These are phyloP conservation scores for Myocastor coypus DNA, from an alignment of 2,113 vertebrate genomes.

Conservation along the genomic window DNA sequence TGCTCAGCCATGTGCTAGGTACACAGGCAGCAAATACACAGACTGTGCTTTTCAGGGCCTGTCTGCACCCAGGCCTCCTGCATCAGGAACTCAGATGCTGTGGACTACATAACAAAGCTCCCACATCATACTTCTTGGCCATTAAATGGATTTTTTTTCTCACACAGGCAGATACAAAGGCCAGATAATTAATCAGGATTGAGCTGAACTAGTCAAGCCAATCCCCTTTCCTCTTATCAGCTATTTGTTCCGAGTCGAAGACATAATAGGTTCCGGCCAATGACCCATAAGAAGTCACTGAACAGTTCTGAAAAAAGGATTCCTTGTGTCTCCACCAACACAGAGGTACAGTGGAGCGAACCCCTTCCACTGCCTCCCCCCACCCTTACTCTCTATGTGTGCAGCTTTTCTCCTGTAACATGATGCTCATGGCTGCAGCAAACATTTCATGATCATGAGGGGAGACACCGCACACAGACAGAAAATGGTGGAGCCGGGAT, in stretches of 20 bases:
- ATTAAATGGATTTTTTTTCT: background rate
- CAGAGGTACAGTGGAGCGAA: background rate
- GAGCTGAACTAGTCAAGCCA: background rate
- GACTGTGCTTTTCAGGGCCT: background rate
- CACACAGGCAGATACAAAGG: background rate
- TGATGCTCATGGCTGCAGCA: background rate
- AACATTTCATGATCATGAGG: background rate
- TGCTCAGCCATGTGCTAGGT: background rate
- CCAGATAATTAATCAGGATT: background rate
- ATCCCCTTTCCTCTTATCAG: background rate
- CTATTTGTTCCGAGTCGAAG: slow-evolving; percentile 2
- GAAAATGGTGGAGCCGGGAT: background rate
- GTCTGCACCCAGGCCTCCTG: background rate
- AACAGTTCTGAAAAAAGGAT: background rate
- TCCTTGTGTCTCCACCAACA: accelerated
- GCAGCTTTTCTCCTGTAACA: background rate
- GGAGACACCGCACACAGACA: background rate
- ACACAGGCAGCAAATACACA: background rate
- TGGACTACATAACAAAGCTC: background rate
- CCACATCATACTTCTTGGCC: background rate
- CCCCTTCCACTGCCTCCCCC: background rate
- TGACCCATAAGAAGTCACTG: background rate
- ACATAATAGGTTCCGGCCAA: background rate
- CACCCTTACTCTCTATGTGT: background rate
- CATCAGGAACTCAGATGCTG: background rate